A percentile compares a stretch with the other conserved stretches of the same genome.
Conservation (phyloP, 2,797 vertebrate species). For the Coregonus suidteri region DNA sequence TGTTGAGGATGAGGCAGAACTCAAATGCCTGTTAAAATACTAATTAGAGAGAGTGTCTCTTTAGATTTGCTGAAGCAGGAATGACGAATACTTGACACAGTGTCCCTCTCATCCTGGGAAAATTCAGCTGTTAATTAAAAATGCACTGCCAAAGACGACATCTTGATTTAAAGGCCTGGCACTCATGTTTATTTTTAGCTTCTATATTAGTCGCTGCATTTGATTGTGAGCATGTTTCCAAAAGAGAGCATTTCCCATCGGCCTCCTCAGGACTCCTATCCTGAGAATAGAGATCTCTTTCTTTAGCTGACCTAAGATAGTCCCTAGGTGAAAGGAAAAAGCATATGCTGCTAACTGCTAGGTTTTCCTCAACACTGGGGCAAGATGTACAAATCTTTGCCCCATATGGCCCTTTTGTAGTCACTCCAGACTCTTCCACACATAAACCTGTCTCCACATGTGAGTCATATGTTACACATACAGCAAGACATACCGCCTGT, state of each 20-base stretch:
- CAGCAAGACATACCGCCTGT: not conserved
- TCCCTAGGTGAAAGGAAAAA: not conserved
- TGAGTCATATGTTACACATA: not conserved
- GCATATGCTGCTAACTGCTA: not conserved
- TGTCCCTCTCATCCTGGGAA: constrained; percentile 20
- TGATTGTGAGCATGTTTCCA: not conserved
- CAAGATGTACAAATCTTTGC: not conserved
- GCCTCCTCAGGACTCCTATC: not conserved
- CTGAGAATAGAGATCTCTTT: not conserved
- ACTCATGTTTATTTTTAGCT: constrained; percentile 33
- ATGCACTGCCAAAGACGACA: constrained; percentile 27
- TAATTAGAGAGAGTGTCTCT: not conserved
- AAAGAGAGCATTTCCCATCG: constrained; percentile 11
- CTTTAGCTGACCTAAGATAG: not conserved
- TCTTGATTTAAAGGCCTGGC: constrained; percentile 31
- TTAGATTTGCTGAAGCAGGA: not conserved
- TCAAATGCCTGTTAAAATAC: not conserved
- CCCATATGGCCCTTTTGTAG: not conserved
- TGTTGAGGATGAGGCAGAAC: not conserved
- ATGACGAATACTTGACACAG: not conserved
- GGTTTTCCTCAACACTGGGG: not conserved
- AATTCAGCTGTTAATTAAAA: constrained; percentile 40
- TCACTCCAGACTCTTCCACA: not conserved
- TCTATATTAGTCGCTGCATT: constrained; percentile 25
- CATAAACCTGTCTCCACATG: not conserved